Evolutionary conservation across 2,113 vertebrate species (phyloP).

Genomic region (Cyprinodon brontotheroides): DNA sequence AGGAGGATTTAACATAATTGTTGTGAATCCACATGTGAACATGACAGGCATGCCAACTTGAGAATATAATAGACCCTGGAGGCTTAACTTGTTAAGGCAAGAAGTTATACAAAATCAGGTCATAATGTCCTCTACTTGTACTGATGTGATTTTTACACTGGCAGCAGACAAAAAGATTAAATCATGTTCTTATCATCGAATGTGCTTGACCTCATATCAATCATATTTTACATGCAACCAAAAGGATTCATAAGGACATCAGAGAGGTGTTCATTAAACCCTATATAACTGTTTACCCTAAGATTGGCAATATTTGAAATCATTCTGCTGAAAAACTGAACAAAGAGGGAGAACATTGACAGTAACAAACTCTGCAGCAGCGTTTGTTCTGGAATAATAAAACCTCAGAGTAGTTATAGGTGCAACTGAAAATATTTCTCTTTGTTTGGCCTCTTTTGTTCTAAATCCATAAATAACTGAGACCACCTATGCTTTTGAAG

Average conservation of each 20-base stretch:
- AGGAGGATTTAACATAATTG: conserved; percentile 5
- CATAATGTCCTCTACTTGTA: conserved; percentile 1
- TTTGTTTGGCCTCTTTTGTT: conserved; percentile 57
- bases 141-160: not conserved
- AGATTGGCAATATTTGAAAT: not conserved
- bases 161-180: conserved; percentile 1
- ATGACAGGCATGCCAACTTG: conserved; percentile 20
- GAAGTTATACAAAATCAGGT: conserved; percentile 4
- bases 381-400: conserved; percentile 42
- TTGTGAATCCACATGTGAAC: conserved; percentile 8
- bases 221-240: not conserved
- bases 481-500: conserved; percentile 59
- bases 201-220: not conserved
- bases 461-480: conserved; percentile 67
- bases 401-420: conserved; percentile 33
- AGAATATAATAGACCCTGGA: conserved; percentile 1
- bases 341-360: conserved; percentile 30
- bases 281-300: conserved; percentile 12
- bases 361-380: conserved; percentile 21
- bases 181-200: not conserved
- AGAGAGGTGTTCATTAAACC: not conserved
- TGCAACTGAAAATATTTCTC: conserved; percentile 47
- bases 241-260: not conserved
- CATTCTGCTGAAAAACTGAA: conserved; percentile 6
- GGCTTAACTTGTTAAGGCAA: conserved; percentile 13